A percentile compares a stretch with the other conserved stretches of the same genome.
phyloP scores from a whole-genome alignment of 2,797 vertebrate species.

The Lindbergichthys nudifrons region DNA sequence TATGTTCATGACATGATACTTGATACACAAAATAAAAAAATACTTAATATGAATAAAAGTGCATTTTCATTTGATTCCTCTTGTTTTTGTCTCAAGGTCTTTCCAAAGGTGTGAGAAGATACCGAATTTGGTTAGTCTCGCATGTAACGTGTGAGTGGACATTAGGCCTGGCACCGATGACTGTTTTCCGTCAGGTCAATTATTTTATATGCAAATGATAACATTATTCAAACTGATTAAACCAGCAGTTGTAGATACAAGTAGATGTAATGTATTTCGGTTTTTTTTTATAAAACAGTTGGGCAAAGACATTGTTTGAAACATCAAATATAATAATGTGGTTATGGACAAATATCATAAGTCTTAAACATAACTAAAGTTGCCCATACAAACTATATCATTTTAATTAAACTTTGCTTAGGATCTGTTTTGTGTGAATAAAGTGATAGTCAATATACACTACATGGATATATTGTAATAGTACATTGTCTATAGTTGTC shows the following conservation, averaged over 20 bases:
- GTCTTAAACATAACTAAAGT: neutral
- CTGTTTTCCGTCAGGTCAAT: neutral
- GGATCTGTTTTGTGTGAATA: neutral
- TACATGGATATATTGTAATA: too few species aligned
- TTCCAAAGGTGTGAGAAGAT: neutral
- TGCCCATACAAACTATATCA: neutral
- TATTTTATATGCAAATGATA: too few species aligned
- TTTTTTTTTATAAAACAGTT: neutral
- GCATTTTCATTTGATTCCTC: conserved; percentile 62
- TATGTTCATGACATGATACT: conserved; percentile 76
- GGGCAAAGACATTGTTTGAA: neutral
- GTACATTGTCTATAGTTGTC: neutral
- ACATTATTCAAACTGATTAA: too few species aligned
- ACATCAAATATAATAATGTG: neutral
- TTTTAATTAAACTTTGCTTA: neutral
- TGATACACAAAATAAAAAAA: conserved; percentile 66
- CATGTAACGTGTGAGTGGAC: neutral
- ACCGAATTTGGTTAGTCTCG: neutral
- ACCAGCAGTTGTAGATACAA: too few species aligned
- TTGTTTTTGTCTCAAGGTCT: conserved; percentile 5
- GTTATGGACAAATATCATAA: neutral
- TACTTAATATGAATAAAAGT: conserved; percentile 71
- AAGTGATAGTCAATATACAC: neutral
- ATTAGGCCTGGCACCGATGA: neutral
- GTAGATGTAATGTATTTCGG: neutral